phyloP scores from a whole-genome alignment of 2,888 invertebrate species.

The Leptopilina drosophilae region DNA sequence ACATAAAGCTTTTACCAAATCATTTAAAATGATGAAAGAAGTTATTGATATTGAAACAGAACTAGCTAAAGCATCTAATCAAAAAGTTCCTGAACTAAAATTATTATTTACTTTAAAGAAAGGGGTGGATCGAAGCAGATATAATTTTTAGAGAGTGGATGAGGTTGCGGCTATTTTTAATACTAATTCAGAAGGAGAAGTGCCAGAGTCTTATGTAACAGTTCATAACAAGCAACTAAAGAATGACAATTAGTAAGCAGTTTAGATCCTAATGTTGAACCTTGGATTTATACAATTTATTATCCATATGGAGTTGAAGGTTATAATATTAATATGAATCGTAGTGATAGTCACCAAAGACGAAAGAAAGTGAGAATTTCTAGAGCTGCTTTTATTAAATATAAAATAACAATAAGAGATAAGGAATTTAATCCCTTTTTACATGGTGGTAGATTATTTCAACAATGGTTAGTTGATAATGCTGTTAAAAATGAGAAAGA shows the following conservation, averaged over 20 bases:
- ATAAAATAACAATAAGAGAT: constrained; percentile 42
- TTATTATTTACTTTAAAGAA: constrained; percentile 54
- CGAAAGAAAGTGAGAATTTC: constrained; percentile 44
- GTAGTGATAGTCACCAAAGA: neutral
- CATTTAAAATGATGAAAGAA: constrained; percentile 55
- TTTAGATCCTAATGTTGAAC: constrained; percentile 50
- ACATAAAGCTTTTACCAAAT: constrained; percentile 50
- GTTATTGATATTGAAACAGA: constrained; percentile 46
- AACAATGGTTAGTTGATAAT: constrained; percentile 51
- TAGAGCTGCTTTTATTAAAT: constrained; percentile 32
- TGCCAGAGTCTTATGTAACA: constrained; percentile 52
- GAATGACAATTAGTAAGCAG: constrained; percentile 46
- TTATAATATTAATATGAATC: too few relatives aligned
- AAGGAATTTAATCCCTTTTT: constrained; percentile 26
- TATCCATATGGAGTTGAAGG: constrained; percentile 42
- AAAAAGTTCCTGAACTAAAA: constrained; percentile 35
- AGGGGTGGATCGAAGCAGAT: constrained; percentile 47
- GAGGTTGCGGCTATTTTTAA: constrained; percentile 52
- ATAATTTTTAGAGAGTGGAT: constrained; percentile 52
- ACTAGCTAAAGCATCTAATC: neutral
- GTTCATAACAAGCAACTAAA: constrained; percentile 50
- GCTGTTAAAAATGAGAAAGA: constrained; percentile 63
- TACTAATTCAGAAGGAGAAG: constrained; percentile 54
- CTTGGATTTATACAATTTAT: constrained; percentile 37
- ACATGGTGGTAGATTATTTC: constrained; percentile 45